phyloP scores from a whole-genome alignment of 2,888 invertebrate genomes.

The Acrobasis suavella region DNA sequence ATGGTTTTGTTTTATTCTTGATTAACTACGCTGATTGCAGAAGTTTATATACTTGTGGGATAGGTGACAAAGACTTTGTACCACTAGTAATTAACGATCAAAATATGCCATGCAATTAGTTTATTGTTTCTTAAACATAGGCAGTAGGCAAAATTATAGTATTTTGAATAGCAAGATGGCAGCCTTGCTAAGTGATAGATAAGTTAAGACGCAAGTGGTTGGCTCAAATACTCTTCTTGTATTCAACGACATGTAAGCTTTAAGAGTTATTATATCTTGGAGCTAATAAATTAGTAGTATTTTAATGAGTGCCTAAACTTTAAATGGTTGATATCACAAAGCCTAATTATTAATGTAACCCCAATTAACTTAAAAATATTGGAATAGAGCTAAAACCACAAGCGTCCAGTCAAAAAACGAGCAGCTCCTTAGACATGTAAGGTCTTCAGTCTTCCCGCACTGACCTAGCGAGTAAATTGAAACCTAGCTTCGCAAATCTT shows the following conservation, averaged over 20 bases:
- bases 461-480: constrained; percentile 27
- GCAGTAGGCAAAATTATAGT: neutral
- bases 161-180: neutral
- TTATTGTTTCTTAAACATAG: too few relatives aligned
- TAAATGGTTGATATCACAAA: constrained; percentile 9
- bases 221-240: constrained; percentile 8
- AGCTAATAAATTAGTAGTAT: neutral
- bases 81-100: too few relatives aligned
- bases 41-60: neutral
- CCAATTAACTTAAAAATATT: neutral
- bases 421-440: constrained; percentile 23
- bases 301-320: constrained; percentile 7
- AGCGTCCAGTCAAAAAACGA: constrained; percentile 8
- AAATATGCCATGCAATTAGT: too few relatives aligned
- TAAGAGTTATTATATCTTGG: neutral
- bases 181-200: constrained; percentile 7
- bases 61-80: too few relatives aligned
- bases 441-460: constrained; percentile 39
- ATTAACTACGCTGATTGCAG: neutral
- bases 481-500: constrained; percentile 30
- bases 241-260: neutral
- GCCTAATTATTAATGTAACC: constrained; percentile 11
- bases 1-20: neutral
- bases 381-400: neutral
- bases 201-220: constrained; percentile 11